phyloP scores from a whole-genome alignment of 1,140 invertebrate genomes.

The Saccostrea glomerata region DNA sequence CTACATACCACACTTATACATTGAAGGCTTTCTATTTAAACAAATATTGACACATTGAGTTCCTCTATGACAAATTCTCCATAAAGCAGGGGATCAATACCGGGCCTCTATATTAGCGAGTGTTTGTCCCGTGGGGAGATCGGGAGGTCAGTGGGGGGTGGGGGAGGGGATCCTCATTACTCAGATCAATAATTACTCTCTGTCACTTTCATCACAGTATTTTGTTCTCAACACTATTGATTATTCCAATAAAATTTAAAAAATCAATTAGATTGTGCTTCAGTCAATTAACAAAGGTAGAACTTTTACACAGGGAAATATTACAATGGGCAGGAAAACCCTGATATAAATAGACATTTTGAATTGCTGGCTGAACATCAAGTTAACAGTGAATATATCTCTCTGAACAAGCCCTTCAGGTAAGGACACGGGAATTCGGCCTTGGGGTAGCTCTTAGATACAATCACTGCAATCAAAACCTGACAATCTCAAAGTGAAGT shows the following conservation, averaged over 20 bases:
- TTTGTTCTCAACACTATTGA: constrained; percentile 12
- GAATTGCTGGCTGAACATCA: constrained; percentile 15
- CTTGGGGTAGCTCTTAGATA: constrained; percentile 22
- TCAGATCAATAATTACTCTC: constrained; percentile 31
- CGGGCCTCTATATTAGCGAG: constrained; percentile 3
- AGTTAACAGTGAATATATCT: constrained; percentile 26
- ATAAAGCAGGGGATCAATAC: constrained; percentile 43
- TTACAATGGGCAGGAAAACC: neutral
- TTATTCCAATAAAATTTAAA: neutral
- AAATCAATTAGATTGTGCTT: constrained; percentile 13
- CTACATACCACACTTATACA: constrained; percentile 59
- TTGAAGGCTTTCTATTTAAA: constrained; percentile 63
- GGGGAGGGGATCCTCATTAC: neutral
- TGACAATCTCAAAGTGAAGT: constrained; percentile 22
- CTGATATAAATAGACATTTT: constrained; percentile 5
- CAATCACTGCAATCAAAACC: constrained; percentile 30
- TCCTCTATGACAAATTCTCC: constrained; percentile 58
- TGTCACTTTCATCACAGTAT: neutral
- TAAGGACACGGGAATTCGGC: neutral
- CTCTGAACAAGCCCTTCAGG: neutral
- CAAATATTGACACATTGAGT: constrained; percentile 61
- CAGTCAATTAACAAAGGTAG: constrained; percentile 24
- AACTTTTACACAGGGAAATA: neutral
- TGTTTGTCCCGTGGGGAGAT: neutral
- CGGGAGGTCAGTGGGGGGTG: neutral